phyloP scores from a whole-genome alignment of 1,140 invertebrate species.

The Zaprionus capensis region DNA sequence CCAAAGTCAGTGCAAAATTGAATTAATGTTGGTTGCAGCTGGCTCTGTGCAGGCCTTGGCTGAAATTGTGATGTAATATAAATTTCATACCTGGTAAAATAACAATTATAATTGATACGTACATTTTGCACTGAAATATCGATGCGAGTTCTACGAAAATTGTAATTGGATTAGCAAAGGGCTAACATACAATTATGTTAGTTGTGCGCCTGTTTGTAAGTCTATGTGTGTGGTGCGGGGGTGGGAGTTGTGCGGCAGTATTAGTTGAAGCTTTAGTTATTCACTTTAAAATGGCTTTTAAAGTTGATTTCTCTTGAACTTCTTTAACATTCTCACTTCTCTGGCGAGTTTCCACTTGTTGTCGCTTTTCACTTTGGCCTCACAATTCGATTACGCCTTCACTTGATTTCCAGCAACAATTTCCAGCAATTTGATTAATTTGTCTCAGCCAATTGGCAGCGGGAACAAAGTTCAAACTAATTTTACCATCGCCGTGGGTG shows the following conservation, averaged over 20 bases:
- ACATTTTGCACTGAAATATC: not conserved
- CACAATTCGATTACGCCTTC: slow-evolving; percentile 18
- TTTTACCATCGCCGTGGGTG: slow-evolving; percentile 47
- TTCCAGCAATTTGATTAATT: slow-evolving; percentile 25
- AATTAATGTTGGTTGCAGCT: not conserved
- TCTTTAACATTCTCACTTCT: not conserved
- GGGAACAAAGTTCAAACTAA: slow-evolving; percentile 30
- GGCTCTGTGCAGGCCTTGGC: not conserved
- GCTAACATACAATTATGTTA: no score
- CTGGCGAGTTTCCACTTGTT: not conserved
- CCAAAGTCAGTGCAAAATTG: not conserved
- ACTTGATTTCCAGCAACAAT: slow-evolving; percentile 9
- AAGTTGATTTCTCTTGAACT: not conserved
- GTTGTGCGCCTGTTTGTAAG: not conserved
- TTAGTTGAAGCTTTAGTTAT: not conserved
- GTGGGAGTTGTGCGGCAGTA: not conserved
- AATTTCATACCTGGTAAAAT: not conserved
- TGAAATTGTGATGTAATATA: not conserved
- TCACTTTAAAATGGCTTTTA: not conserved
- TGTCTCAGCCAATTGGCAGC: not conserved
- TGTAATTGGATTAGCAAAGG: slow-evolving; percentile 1
- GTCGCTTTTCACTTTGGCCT: not conserved
- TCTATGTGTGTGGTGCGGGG: not conserved
- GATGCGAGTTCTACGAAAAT: not conserved
- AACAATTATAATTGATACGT: not conserved